A percentile compares a stretch with the other conserved stretches of the same genome.
Evolutionary conservation across 2,113 vertebrate species (phyloP).

Genomic region (Stictonetta naevosa): DNA sequence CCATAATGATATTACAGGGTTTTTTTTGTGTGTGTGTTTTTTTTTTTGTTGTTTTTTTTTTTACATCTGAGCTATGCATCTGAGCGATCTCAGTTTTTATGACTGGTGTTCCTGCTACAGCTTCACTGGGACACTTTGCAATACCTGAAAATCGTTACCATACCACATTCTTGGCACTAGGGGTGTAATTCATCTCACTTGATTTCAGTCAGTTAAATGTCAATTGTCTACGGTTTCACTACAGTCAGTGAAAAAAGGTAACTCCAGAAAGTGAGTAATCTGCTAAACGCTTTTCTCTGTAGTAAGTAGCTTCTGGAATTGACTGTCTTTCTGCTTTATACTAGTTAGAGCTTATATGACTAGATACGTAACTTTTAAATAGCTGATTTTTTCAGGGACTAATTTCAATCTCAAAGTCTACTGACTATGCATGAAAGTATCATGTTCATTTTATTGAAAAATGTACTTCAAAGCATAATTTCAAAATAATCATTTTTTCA

Average conservation of each 20-base stretch:
- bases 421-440: not conserved
- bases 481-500: not conserved
- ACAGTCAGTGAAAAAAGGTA: not conserved
- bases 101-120: not conserved
- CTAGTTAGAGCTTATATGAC: not conserved
- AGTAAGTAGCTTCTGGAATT: not conserved
- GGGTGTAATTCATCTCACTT: not conserved
- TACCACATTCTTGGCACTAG: not conserved
- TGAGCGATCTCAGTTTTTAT: not conserved
- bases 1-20: not conserved
- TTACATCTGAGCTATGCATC: not conserved
- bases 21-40: no score
- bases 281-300: not conserved
- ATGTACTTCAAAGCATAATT: not conserved
- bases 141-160: not conserved
- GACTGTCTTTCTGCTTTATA: not conserved
- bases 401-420: not conserved
- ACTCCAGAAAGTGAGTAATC: not conserved
- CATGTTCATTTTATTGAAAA: not conserved
- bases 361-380: not conserved
- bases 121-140: not conserved
- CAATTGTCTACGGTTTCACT: not conserved
- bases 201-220: not conserved
- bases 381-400: not conserved
- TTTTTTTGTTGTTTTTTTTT: not conserved